Evolutionary conservation across 2,797 vertebrate species (phyloP), one percentile per base, ranked within the genome.

Genomic region (Myiothlypis chrysogaster): DNA sequence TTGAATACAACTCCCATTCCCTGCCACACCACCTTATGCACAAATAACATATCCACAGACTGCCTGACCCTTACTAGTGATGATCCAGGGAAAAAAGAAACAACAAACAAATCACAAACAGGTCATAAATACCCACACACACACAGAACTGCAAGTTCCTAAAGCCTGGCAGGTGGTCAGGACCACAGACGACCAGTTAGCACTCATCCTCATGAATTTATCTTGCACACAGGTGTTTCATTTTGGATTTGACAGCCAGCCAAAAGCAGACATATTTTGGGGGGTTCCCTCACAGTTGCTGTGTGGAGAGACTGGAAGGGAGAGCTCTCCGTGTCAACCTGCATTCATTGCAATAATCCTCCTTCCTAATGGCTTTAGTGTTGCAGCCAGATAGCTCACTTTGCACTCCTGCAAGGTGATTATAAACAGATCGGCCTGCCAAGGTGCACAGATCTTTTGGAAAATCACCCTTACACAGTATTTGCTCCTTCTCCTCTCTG

Each of bases 211-310:
- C 82, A 27, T 2, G 2, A 61, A 70, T 85, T 85, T 64, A 44
- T 68, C 89, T 57, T 53, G 76, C 65, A 94, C 57, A 75, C 72
- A 81, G 82, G 93, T 93, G 87, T 95, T 96, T 83, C 84, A 85
- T 94, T 92, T 93, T 68, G 61, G 28, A 81, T 71, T 77, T 93
- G 93, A 88, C 65, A 83, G 72, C 22, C 79, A 69, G 87, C 85
- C 91, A 94, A 59, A 52, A 50, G 13, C 7, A 2, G 77, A 14
- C 76, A 59, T 34, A 76, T 75, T 77, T 17, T 8, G 49, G 79
- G 79, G 93, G 72, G 35, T 90, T 82, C 85, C 87, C 85, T 91
- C 83, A 50, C 90, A 90, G 82, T 50, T 77, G 46, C 56, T 75
- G 52, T 6, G 2, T 3, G 6, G 46, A 75, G 65, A 78, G 53